phyloP scores from a whole-genome alignment of 2,888 invertebrate genomes.

The Caenorhabditis sp. region DNA sequence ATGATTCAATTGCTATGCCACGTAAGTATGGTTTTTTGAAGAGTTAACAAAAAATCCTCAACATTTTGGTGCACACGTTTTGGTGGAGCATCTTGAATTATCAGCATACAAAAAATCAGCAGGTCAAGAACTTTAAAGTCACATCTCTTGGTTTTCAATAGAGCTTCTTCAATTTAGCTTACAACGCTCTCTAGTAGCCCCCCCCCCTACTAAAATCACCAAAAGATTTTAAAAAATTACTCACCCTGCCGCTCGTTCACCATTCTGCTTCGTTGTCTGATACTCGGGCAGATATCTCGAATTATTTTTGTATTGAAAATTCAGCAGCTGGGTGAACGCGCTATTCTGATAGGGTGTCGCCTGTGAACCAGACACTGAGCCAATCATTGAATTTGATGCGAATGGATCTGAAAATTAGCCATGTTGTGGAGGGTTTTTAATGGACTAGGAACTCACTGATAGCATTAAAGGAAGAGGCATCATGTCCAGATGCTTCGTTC shows the following conservation, averaged over 20 bases:
- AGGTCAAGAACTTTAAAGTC: too few species aligned
- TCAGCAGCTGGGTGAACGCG: conserved; percentile 56
- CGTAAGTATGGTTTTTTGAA: too few species aligned
- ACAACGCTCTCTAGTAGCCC: too few species aligned
- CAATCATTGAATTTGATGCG: conserved; percentile 57
- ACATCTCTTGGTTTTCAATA: too few species aligned
- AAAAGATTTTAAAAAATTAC: conserved; percentile 8
- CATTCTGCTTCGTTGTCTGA: conserved; percentile 43
- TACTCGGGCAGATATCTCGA: conserved; percentile 42
- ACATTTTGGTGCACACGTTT: too few species aligned
- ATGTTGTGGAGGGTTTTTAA: not conserved
- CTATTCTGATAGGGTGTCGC: conserved; percentile 47
- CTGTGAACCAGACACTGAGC: conserved; percentile 33
- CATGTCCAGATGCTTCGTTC: conserved; percentile 21
- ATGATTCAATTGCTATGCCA: too few species aligned
- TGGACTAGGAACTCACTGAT: conserved; percentile 34
- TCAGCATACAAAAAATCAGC: too few species aligned
- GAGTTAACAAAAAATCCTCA: too few species aligned
- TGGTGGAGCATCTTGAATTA: too few species aligned
- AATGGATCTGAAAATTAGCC: conserved; percentile 33
- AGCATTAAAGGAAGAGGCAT: conserved; percentile 33
- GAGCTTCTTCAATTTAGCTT: too few species aligned
- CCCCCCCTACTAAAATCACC: too few species aligned
- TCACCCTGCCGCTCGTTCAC: conserved; percentile 53
- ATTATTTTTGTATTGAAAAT: conserved; percentile 46